Base-by-base conservation (phyloP, 92 coral and sea anemone species). In the Virgularia gustaviana region DNA sequence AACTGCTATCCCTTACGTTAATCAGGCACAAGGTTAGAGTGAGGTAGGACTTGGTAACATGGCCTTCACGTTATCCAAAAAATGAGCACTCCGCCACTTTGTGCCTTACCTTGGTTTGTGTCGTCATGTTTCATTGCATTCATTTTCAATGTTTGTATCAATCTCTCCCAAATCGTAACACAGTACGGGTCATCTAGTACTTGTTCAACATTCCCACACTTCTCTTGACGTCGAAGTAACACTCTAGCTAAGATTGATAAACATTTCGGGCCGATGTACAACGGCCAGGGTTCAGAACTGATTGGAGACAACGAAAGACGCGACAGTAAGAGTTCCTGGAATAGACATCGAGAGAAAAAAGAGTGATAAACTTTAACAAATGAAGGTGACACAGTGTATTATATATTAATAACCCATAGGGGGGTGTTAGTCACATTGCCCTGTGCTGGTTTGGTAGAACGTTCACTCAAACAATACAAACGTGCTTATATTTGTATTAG, bases 201-300 rank as follows among this genome's bases (percentile, higher is more conserved):
- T 54, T 65, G 63, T 9, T 70, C 64, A 18, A 72, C 38, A 25
- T 74, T 74, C 19, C 61, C 80, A 24, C 81, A 78, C 62, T 72
- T 83, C 83, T 89, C 90, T 59, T 89, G 96, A 49, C 96, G 72
- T 31, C 88, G 87, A 66, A 94, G 76, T 43, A 94, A 58, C 28
- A 94, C 88, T 79, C 99, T 83, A 55, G 96, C 96, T 22, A 94
- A 86, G 61, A 94, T 85, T 15, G 87, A 88, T 54, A 94, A 75
- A 36, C 99, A 79, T 7, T 94, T 84, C 29, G 88, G 83, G 64
- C 88, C 82, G 28, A 94, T 79, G 24, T 73, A 86, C 39, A 94
- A 75, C 28, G 94, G 96, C 99, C 99, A 94, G 28, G 81, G 84
- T 6, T 85, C 87, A 42, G 19, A n/a, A 37, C 57, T 44, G 9